Evolutionary conservation across 2,888 invertebrate genomes (phyloP).

Genomic region (Craniophora ligustri): DNA sequence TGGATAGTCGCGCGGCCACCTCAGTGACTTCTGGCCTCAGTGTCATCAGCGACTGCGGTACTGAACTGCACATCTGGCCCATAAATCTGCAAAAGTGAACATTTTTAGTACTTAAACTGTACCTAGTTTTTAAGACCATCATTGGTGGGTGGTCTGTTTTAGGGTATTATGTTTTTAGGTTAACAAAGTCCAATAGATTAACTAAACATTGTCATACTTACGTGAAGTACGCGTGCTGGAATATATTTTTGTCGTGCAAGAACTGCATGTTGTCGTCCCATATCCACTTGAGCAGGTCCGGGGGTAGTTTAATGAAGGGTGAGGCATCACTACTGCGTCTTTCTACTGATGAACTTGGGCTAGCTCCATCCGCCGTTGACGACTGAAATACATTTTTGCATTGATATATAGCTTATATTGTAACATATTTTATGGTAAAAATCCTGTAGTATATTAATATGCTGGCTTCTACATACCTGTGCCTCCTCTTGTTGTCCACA

Average conservation of each 20-base stretch:
- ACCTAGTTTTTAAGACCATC: too few relatives aligned
- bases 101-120: too few relatives aligned
- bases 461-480: conserved; percentile 73
- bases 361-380: conserved; percentile 73
- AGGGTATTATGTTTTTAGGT: too few relatives aligned
- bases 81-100: conserved; percentile 92
- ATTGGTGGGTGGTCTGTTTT: too few relatives aligned
- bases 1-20: conserved; percentile 95
- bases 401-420: too few relatives aligned
- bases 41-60: conserved; percentile 95
- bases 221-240: conserved; percentile 98
- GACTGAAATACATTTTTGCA: conserved; percentile 59
- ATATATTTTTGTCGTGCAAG: conserved; percentile 97
- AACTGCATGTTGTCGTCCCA: conserved; percentile 99
- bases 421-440: too few relatives aligned
- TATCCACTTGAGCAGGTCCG: conserved; percentile 97
- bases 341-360: conserved; percentile 65
- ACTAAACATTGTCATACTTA: conserved; percentile 83
- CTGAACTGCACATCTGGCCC: conserved; percentile 98
- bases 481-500: conserved; percentile 77
- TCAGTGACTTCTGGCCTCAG: conserved; percentile 94
- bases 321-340: conserved; percentile 63
- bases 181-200: too few relatives aligned
- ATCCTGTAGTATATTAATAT: too few relatives aligned
- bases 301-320: conserved; percentile 89